Evolutionary conservation across 53 echinoderm and acorn worm genomes (phyloP).

Genomic region (Crossaster papposus): DNA sequence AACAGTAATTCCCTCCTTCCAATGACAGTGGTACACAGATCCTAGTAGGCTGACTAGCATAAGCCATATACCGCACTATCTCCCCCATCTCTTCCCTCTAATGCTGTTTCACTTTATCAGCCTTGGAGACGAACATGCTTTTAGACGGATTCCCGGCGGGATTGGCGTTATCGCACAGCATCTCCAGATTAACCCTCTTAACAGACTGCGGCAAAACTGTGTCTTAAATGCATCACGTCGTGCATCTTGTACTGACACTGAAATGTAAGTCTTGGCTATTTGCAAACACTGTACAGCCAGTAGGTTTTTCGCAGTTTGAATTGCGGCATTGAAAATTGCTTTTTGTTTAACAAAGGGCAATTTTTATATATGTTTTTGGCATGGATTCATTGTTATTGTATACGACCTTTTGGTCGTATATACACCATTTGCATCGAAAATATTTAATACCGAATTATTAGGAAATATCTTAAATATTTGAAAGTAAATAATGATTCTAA

Average conservation of each 20-base stretch:
- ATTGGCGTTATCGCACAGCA: slow-evolving; percentile 41
- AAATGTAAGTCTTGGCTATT: slow-evolving; percentile 15
- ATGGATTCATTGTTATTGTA: background rate
- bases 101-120: slow-evolving; percentile 58
- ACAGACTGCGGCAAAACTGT: slow-evolving; percentile 63
- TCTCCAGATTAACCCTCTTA: slow-evolving; percentile 61
- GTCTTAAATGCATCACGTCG: slow-evolving; percentile 46
- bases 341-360: background rate
- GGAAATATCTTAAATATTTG: no score
- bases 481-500: no score
- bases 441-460: no score
- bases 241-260: slow-evolving; percentile 1
- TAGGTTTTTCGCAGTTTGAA: background rate
- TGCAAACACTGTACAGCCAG: background rate
- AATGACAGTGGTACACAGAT: background rate
- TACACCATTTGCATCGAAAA: no score
- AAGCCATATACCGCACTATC: slow-evolving; percentile 11
- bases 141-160: slow-evolving; percentile 61
- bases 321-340: background rate
- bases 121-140: slow-evolving; percentile 63
- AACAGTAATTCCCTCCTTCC: background rate
- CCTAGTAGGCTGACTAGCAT: background rate
- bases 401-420: no score
- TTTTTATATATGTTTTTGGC: background rate
- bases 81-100: slow-evolving; percentile 23